Evolutionary conservation across 2,888 invertebrate genomes (phyloP), one percentile per base, ranked within the genome.

Genomic region (Xanthia togata): DNA sequence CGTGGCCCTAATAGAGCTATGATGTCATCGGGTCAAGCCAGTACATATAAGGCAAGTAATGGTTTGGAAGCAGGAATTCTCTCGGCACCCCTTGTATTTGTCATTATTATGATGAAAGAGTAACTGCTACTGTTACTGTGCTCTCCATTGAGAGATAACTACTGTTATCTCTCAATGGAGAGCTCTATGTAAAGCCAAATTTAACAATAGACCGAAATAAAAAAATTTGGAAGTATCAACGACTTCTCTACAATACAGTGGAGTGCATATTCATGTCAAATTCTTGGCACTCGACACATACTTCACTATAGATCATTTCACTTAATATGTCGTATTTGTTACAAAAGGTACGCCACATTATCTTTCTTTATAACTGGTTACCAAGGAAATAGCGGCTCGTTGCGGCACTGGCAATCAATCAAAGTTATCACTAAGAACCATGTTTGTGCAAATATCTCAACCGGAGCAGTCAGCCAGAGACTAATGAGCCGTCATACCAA

Each of bases 401-500:
- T 82, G 67, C 71, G 75, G 76, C 72, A 67, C 71, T 72, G 65
- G 74, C 71, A 79, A 87, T 87, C 88, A 79, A 88, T 88, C 88
- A 87, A 86, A 83, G 62, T 81, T 88, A 88, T 86, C 88, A 81
- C 65, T 59, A 68, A 75, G 60, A 78, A 70, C 68, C 80, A 69
- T 82, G 73, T 76, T 84, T 82, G 81, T 81, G 74, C 77, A 88
- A 87, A 87, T 88, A 86, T 83, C 72, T 83, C 77, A 71, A 87
- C 68, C 76, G 72, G 60, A 76, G 78, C 79, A 83, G 87, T 81
- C 75, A 74, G 78, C 75, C 64, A 35, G 63, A 88, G 87, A 87
- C 79, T 87, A 87, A 88, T 84, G 87, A 88, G 79, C 81, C 79
- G 73, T 87, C 87, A 79, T 78, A 79, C 69, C 74, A 84, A 85